Evolutionary conservation across 2,113 vertebrate species (phyloP).

Genomic region (Sylvietta virens): DNA sequence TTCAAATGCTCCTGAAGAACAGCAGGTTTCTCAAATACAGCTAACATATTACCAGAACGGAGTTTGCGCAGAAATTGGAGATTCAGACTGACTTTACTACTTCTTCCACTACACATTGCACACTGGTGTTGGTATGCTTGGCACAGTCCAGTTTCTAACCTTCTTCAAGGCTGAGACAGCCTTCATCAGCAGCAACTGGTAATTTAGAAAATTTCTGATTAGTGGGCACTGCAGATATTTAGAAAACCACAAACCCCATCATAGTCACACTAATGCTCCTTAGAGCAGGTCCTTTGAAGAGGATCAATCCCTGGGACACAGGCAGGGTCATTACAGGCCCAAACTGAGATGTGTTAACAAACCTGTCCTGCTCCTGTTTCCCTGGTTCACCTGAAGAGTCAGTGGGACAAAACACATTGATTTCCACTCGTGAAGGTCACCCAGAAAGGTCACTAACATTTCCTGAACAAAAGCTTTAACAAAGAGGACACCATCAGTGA

Average conservation of each 20-base stretch:
- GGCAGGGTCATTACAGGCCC: accelerated
- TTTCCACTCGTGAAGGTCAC: background rate
- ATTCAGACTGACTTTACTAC: background rate
- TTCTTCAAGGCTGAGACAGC: background rate
- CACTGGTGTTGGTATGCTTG: background rate
- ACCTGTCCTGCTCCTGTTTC: background rate
- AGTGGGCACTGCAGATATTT: background rate
- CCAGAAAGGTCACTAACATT: background rate
- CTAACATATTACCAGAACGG: background rate
- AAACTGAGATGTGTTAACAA: background rate
- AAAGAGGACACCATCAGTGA: background rate
- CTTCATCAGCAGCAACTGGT: accelerated
- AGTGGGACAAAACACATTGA: background rate
- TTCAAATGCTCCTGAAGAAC: background rate
- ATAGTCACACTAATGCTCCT: background rate
- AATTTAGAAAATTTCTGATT: background rate
- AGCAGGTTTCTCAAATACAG: background rate
- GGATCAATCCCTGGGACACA: background rate
- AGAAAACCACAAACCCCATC: background rate
- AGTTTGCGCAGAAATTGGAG: background rate
- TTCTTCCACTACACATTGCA: background rate
- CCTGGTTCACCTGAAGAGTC: background rate
- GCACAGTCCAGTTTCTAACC: background rate
- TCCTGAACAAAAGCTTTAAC: background rate
- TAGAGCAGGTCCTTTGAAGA: background rate